A percentile compares a stretch with the other conserved stretches of the same genome.
These are phyloP conservation scores for Chrysolina oricalcia DNA, from an alignment of 2,888 invertebrate species.

Conservation along the genomic window DNA sequence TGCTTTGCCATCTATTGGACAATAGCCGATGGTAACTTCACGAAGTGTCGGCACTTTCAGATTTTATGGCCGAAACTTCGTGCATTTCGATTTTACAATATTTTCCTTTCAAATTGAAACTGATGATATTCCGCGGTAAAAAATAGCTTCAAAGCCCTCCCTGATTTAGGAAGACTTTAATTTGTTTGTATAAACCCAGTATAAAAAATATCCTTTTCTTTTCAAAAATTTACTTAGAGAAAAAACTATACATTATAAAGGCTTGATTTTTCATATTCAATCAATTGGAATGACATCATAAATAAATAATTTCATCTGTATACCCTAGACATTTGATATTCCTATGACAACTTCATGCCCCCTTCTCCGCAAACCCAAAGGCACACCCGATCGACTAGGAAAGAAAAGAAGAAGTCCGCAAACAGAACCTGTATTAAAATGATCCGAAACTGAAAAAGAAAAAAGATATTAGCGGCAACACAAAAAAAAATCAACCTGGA, in stretches of 20 bases:
- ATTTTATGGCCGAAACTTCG: too few species aligned
- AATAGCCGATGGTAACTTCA: too few species aligned
- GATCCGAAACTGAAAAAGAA: slow-evolving; percentile 86
- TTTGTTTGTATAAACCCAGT: background rate
- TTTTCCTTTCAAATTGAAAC: too few species aligned
- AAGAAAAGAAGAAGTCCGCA: slow-evolving; percentile 90
- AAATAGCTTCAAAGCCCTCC: too few species aligned
- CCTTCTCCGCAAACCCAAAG: slow-evolving; percentile 91
- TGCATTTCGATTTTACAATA: too few species aligned
- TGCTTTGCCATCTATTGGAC: too few species aligned
- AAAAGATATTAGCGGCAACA: slow-evolving; percentile 1
- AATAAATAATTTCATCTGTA: slow-evolving; percentile 43
- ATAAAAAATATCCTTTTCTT: slow-evolving; percentile 44
- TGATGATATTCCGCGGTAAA: too few species aligned
- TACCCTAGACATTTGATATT: slow-evolving; percentile 31
- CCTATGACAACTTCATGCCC: slow-evolving; percentile 68
- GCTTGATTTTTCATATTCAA: slow-evolving; percentile 30
- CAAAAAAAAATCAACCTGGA: background rate
- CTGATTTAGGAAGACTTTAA: too few species aligned
- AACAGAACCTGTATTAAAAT: slow-evolving; percentile 88
- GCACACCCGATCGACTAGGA: slow-evolving; percentile 87
- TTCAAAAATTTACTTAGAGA: slow-evolving; percentile 44
- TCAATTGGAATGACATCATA: slow-evolving; percentile 50
- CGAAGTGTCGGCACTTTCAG: too few species aligned
- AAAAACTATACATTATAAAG: background rate